phyloP scores from a whole-genome alignment of 2,113 vertebrate species.

The Scopus umbretta region DNA sequence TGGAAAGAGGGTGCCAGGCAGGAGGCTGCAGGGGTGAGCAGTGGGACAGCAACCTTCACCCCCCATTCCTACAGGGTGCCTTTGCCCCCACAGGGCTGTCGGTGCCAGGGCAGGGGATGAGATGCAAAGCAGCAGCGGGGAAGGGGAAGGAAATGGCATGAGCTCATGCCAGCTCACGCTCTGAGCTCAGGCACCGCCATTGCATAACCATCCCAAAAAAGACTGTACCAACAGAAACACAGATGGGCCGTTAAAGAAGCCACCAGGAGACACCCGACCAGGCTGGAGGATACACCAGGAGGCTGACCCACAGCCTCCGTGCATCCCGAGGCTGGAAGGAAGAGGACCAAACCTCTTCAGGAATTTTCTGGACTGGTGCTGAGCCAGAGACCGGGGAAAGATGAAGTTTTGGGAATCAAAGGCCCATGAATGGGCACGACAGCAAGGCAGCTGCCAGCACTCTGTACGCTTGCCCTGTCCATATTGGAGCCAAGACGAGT shows the following conservation, averaged over 20 bases:
- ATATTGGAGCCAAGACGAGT: fast-evolving
- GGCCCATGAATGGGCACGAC: fast-evolving
- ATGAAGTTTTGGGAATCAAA: not conserved
- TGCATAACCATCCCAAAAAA: not conserved
- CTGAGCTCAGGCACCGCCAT: not conserved
- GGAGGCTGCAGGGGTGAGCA: not conserved
- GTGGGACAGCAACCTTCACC: not conserved
- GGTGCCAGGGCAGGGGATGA: fast-evolving
- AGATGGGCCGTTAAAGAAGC: no score
- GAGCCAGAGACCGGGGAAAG: not conserved
- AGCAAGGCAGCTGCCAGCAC: not conserved
- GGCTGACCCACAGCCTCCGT: not conserved
- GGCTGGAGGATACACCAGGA: not conserved
- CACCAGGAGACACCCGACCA: not conserved
- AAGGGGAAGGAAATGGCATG: not conserved
- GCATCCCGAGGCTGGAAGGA: not conserved
- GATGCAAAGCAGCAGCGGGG: no score
- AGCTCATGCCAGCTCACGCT: not conserved
- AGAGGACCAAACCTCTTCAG: not conserved
- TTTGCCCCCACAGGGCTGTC: not conserved
- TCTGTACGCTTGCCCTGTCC: not conserved
- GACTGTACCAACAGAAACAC: not conserved
- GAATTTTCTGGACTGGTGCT: not conserved
- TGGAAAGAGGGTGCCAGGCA: not conserved
- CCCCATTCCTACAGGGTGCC: not conserved